Conservation (phyloP, 1,140 invertebrate genomes). For the Delia radicum region DNA sequence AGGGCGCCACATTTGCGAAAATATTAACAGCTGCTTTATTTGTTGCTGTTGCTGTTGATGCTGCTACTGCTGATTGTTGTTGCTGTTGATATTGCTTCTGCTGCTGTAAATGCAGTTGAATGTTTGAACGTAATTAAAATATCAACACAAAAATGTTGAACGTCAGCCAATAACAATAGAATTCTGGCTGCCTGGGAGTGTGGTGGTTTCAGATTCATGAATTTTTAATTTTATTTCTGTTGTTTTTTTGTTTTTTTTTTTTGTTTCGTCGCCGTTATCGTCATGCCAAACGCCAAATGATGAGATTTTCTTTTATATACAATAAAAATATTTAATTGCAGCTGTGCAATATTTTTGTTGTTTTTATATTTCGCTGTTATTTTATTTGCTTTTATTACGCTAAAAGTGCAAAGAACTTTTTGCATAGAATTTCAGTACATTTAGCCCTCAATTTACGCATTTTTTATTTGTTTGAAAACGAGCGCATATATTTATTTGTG, state of each 20-base stretch:
- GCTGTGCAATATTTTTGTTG: constrained; percentile 14
- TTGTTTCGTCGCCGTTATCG: background rate
- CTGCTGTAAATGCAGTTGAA: constrained; percentile 24
- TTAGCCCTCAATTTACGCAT: too few relatives aligned
- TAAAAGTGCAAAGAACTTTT: constrained; percentile 16
- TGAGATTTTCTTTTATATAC: background rate
- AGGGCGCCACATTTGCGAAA: constrained; percentile 16
- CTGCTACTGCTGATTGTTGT: constrained; percentile 25
- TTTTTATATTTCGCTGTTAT: background rate
- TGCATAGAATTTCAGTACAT: background rate
- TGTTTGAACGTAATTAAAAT: constrained; percentile 23
- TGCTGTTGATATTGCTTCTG: constrained; percentile 20
- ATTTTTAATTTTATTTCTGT: background rate
- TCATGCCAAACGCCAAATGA: background rate
- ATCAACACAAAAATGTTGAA: constrained; percentile 14
- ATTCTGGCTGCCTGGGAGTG: background rate
- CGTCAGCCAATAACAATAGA: constrained; percentile 23
- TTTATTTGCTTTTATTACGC: background rate
- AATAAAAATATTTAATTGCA: constrained; percentile 15
- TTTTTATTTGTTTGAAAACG: too few relatives aligned
- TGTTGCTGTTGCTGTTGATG: background rate
- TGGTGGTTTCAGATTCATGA: background rate
- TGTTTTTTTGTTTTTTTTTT: background rate
- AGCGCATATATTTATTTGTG: too few relatives aligned
- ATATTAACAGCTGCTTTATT: constrained; percentile 11